Evolutionary conservation across 2,888 invertebrate genomes (phyloP), one percentile per base, ranked within the genome.

Genomic region (Drosophila meridionalis): DNA sequence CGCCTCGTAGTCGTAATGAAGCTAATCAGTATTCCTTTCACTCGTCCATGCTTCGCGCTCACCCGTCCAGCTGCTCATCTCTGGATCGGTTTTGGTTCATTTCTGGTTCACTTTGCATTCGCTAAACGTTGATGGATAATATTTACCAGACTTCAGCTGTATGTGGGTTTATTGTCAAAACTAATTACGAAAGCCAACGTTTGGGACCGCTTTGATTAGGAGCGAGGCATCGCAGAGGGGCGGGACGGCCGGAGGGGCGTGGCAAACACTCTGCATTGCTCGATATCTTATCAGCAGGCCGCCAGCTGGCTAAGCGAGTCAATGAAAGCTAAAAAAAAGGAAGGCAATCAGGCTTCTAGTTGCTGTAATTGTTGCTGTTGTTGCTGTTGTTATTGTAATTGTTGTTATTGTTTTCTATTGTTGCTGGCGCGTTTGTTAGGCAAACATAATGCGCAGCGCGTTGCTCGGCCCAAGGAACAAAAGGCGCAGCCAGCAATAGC

Each of bases 281-380:
- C 36, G 42, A 20, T 77, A 69, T 77, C 77, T 77, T 77, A 77
- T 77, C 52, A 36, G 52, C 77, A 67, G 69, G 45, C 63, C 26
- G 73, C 32, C 73, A 66, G 62, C 77, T 77, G 69, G 60, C 77
- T 42, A 55, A 42, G n/a, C 50, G 42, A 11, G 28, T 14, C 50
- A 12, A 43, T 57, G 42, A 28, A 32, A 34, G 52, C 20, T 3
- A n/a, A 20, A 50, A 52, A n/a, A n/a, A 9, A 32, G 50, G 11
- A 52, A 52, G 52, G 34, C 52, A 52, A 36, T 52, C 34, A 12
- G 36, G 36, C 52, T 12, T 26, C n/a, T 9, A 32, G 32, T n/a
- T 20, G 34, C 50, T 68, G 55, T 43, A 48, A 42, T 32, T 47
- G 45, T 43, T 57, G n/a, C 7, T 26, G 11, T 6, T 6, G 26